Percentiles rank a stretch among this genome's conserved stretches.
Conservation (phyloP, 2,888 invertebrate species). For the Alsophila aescularia region DNA sequence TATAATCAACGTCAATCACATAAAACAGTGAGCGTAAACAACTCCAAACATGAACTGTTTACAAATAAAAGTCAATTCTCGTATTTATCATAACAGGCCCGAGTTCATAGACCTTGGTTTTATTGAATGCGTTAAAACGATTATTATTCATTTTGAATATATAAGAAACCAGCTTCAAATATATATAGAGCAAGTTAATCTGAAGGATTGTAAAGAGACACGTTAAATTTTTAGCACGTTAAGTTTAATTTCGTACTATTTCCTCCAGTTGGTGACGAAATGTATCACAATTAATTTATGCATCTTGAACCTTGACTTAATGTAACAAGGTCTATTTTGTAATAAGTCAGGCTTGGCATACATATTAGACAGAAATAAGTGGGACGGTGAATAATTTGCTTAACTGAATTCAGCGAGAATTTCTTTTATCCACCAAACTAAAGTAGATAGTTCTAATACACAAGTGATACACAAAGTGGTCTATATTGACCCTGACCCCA, state of each 20-base stretch:
- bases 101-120: slow-evolving; percentile 56
- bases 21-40: neutral
- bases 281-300: slow-evolving; percentile 1
- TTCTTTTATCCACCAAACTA: too few relatives aligned
- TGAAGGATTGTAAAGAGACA: slow-evolving; percentile 1
- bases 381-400: neutral
- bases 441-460: too few relatives aligned
- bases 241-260: slow-evolving; percentile 22
- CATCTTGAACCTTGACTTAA: slow-evolving; percentile 12
- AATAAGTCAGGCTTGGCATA: slow-evolving; percentile 9
- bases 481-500: too few relatives aligned
- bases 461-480: too few relatives aligned
- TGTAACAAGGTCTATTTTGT: slow-evolving; percentile 15
- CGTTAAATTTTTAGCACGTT: slow-evolving; percentile 1
- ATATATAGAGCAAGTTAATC: slow-evolving; percentile 11
- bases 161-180: slow-evolving; percentile 10
- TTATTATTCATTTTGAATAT: slow-evolving; percentile 34
- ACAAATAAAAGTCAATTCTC: slow-evolving; percentile 54
- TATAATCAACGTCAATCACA: neutral
- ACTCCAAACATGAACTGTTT: slow-evolving; percentile 43
- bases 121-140: slow-evolving; percentile 40
- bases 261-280: slow-evolving; percentile 7
- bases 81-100: slow-evolving; percentile 53
- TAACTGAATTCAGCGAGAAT: neutral
- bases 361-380: slow-evolving; percentile 4